These are phyloP conservation scores for Eretmocerus hayati DNA, from an alignment of 2,888 invertebrate genomes.

Conservation along the genomic window DNA sequence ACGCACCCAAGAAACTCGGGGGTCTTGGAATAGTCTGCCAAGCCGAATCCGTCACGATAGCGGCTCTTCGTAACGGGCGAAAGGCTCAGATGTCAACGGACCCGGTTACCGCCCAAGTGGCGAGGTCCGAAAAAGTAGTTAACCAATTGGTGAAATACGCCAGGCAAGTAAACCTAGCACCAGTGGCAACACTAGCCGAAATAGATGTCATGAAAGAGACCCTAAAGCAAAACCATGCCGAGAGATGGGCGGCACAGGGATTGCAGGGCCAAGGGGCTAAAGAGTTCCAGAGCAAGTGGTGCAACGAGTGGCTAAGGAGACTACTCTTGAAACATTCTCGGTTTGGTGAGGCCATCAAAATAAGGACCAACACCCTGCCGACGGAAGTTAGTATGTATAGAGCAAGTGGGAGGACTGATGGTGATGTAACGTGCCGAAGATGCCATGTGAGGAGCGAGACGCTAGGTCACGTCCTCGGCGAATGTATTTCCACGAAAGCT, in stretches of 20 bases:
- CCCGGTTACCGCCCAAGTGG: neutral
- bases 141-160: neutral
- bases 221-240: neutral
- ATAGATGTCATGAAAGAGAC: neutral
- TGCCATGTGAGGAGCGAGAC: constrained; percentile 3
- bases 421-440: neutral
- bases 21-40: neutral
- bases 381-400: neutral
- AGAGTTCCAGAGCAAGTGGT: neutral
- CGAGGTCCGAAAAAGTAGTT: neutral
- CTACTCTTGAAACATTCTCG: neutral
- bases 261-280: constrained; percentile 16
- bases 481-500: neutral
- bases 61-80: neutral
- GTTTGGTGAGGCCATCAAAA: neutral
- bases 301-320: neutral
- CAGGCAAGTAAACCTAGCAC: neutral
- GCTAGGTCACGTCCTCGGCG: neutral
- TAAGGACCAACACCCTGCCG: constrained; percentile 1
- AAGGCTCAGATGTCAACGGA: neutral
- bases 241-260: constrained; percentile 1
- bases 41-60: neutral
- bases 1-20: neutral
- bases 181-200: neutral
- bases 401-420: too few relatives aligned